phyloP scores from a whole-genome alignment of 1,140 invertebrate genomes.

The Drosophila kurseongensis region DNA sequence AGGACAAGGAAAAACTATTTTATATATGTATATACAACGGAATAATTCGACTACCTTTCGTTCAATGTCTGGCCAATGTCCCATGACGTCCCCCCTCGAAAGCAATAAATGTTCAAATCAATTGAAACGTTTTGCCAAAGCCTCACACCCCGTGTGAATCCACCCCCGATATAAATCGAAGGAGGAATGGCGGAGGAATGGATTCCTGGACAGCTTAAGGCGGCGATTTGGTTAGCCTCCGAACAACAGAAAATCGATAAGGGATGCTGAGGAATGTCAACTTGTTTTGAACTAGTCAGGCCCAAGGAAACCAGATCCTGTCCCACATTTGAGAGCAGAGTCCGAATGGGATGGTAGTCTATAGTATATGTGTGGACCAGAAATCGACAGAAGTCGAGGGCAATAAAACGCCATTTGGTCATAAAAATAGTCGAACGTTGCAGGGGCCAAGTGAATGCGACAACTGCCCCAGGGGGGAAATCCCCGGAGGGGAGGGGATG shows the following conservation, averaged over 20 bases:
- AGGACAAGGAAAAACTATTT: conserved; percentile 70
- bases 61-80: conserved; percentile 46
- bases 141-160: conserved; percentile 57
- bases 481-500: conserved; percentile 8
- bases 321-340: conserved; percentile 37
- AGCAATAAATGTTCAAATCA: conserved; percentile 83
- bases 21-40: conserved; percentile 45
- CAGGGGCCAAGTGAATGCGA: conserved; percentile 55
- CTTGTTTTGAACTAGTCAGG: conserved; percentile 74
- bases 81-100: conserved; percentile 50
- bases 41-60: conserved; percentile 71
- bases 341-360: conserved; percentile 32
- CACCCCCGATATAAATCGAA: conserved; percentile 61
- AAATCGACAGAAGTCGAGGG: conserved; percentile 59
- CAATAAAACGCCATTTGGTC: conserved; percentile 82
- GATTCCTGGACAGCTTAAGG: conserved; percentile 74
- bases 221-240: conserved; percentile 67
- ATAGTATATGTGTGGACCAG: conserved; percentile 33
- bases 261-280: conserved; percentile 71
- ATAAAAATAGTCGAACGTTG: conserved; percentile 80
- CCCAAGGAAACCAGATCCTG: conserved; percentile 25
- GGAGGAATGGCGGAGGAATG: conserved; percentile 35
- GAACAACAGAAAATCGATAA: conserved; percentile 74
- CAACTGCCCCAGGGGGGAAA: conserved; percentile 45
- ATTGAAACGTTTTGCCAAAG: conserved; percentile 80